phyloP scores from a whole-genome alignment of 2,797 vertebrate genomes.

The Cossypha dichroa region DNA sequence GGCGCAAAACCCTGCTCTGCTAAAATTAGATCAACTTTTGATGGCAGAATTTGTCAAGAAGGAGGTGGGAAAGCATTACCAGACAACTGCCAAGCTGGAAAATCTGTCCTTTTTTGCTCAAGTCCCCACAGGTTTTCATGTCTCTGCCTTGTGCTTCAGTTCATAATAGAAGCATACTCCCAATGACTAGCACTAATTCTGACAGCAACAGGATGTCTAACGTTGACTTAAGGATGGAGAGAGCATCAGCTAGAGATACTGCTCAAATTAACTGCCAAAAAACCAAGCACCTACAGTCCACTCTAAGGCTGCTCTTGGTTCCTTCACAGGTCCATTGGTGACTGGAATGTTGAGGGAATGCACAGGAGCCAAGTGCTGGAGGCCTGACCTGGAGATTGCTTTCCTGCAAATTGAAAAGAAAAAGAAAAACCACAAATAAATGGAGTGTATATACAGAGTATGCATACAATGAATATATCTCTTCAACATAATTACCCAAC shows the following conservation, averaged over 20 bases:
- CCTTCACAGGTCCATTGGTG: conserved; percentile 94
- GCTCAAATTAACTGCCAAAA: background rate
- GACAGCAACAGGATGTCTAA: background rate
- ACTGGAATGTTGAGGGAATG: conserved; percentile 83
- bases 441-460: background rate
- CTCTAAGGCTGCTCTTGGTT: conserved; percentile 88
- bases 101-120: background rate
- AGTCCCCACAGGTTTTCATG: background rate
- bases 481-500: background rate
- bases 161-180: background rate
- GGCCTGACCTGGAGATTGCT: conserved; percentile 94
- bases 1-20: background rate
- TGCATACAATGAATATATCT: background rate
- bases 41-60: background rate
- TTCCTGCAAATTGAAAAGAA: conserved; percentile 84
- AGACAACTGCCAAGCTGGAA: background rate
- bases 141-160: background rate
- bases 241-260: background rate
- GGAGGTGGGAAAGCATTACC: background rate
- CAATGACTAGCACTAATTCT: background rate
- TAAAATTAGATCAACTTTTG: background rate
- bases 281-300: conserved; percentile 88
- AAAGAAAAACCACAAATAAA: conserved; percentile 27
- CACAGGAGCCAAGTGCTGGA: conserved; percentile 91
- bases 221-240: background rate